Evolutionary conservation across 2,797 vertebrate genomes (phyloP).

Genomic region (Phrynocephalus forsythii): DNA sequence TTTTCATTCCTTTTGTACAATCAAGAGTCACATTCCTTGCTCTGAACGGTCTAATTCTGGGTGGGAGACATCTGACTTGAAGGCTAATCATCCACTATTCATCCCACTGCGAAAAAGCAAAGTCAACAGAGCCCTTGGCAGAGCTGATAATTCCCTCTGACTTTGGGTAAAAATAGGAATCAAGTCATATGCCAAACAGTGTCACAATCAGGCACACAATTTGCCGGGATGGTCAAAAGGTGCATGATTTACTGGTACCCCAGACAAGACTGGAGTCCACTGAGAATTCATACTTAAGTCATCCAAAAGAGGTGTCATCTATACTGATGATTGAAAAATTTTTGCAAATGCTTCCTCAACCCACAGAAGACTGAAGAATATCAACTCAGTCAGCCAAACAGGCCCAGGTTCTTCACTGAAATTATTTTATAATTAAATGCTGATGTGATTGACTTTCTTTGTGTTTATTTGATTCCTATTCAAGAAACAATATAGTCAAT

Average conservation of each 20-base stretch:
- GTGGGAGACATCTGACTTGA: neutral
- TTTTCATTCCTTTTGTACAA: neutral
- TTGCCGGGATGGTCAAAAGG: slow-evolving; percentile 37
- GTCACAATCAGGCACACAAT: slow-evolving; percentile 26
- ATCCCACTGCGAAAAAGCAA: slow-evolving; percentile 24
- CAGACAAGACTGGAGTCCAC: slow-evolving; percentile 31
- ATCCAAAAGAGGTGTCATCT: slow-evolving; percentile 9
- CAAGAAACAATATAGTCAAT: too few species aligned
- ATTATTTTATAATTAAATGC: slow-evolving; percentile 44
- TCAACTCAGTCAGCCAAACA: too few species aligned
- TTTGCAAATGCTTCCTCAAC: slow-evolving; percentile 11
- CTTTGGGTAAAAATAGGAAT: slow-evolving; percentile 33
- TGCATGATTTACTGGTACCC: slow-evolving; percentile 30
- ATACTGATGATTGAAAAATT: slow-evolving; percentile 25
- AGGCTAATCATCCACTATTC: neutral
- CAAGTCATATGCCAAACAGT: neutral
- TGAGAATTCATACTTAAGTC: slow-evolving; percentile 55
- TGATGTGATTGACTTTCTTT: slow-evolving; percentile 53
- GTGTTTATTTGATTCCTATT: too few species aligned
- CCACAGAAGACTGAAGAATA: slow-evolving; percentile 48
- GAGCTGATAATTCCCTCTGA: slow-evolving; percentile 28
- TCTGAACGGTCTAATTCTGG: neutral
- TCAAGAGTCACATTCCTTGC: neutral
- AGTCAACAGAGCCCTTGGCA: slow-evolving; percentile 9
- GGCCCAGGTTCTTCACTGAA: too few species aligned